Base-by-base conservation (phyloP, 2,113 vertebrate species). In the Triplophysa tibetana region DNA sequence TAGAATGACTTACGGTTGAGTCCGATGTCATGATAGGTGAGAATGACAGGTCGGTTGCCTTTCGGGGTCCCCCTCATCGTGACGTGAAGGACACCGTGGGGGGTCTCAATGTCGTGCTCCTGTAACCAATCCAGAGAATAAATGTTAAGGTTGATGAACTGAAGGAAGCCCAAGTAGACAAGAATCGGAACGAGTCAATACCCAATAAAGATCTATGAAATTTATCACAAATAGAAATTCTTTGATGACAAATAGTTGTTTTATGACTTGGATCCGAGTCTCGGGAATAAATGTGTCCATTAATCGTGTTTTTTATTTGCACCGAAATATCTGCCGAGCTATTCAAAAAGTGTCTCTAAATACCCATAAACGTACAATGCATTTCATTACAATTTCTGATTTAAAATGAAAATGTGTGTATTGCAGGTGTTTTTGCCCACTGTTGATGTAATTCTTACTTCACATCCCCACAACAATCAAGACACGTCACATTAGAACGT, bases 21-120 rank as follows among this genome's bases (percentile, higher is more conserved):
- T 83, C 97, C 97, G 60, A 99, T 95, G 90, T 98, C 97, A 72
- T 98, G 97, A 89, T 96, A 99, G 8, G 97, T 98, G 83, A 99
- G 93, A 90, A 99, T 96, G 81, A 96, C 94, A 3, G 97, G 97
- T 88, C 95, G 93, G 91, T 95, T 99, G 85, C 95, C 95, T 85
- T 94, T 98, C 5, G 94, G 93, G 13, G 89, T 92, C 26, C 96
- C 96, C 80, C 96, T 91, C 93, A 98, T 92, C 85, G 97, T 99
- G 77, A 98, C 95, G 2, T 98, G 97, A 78, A 99, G 92, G 83
- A 97, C 87, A 41, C 97, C 97, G 0, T 94, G 94, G 43, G 94
- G 90, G 60, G 96, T 98, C 91, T 99, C 97, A 79, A 99, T 92
- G 64, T 99, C 95, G 74, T 98, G 96, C 87, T 98, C 96, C 97